Conservation (phyloP, 2,113 vertebrate genomes). For the Cottus gobio region DNA sequence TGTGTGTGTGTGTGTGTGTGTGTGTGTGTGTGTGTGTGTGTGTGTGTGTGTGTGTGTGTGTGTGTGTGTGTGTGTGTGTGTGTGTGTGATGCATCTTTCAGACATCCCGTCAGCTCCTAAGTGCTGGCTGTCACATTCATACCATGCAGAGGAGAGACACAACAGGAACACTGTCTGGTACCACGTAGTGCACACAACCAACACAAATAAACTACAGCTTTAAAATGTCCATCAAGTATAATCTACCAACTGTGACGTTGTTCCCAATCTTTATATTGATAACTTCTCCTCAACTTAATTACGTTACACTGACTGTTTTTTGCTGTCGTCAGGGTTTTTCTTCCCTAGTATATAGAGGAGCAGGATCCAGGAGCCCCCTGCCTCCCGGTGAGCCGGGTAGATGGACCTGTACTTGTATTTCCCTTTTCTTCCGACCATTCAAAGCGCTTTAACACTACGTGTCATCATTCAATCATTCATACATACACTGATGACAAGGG, state of each 20-base stretch:
- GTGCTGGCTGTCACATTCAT: slow-evolving; percentile 40
- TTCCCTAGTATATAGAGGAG: not conserved
- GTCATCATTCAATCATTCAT: too few relatives aligned
- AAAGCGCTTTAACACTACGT: too few relatives aligned
- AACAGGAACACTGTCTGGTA: not conserved
- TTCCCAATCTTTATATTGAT: not conserved
- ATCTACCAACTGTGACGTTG: not conserved
- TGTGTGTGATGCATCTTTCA: slow-evolving; percentile 43
- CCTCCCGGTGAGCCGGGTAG: not conserved
- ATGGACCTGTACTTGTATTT: too few relatives aligned
- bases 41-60: slow-evolving; percentile 1
- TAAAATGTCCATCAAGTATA: not conserved
- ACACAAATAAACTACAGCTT: not conserved
- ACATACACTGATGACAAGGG: too few relatives aligned
- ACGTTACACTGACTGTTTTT: not conserved
- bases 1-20: slow-evolving; percentile 5
- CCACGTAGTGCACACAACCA: not conserved
- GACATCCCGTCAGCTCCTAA: slow-evolving; percentile 44
- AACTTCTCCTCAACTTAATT: not conserved
- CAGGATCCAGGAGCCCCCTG: not conserved
- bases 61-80: not conserved
- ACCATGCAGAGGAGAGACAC: not conserved
- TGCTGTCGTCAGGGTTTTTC: not conserved
- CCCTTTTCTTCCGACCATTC: too few relatives aligned
- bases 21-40: not conserved